A percentile compares a stretch with the other conserved stretches of the same genome.
Conservation (phyloP, 2,888 invertebrate genomes). For the Laothoe populi region DNA sequence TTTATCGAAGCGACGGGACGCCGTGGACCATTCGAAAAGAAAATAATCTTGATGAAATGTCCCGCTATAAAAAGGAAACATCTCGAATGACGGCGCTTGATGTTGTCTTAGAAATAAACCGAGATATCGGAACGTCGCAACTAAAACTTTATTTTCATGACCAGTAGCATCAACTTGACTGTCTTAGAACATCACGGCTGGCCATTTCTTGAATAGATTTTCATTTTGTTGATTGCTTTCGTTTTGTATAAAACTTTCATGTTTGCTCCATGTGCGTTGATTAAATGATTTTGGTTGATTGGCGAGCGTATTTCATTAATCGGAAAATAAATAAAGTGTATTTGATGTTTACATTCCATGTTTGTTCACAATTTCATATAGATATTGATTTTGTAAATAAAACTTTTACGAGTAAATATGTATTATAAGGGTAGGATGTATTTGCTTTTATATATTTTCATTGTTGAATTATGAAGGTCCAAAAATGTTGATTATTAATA, state of each 20-base stretch:
- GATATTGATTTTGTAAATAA: slow-evolving; percentile 20
- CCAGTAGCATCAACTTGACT: slow-evolving; percentile 58
- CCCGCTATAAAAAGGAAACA: slow-evolving; percentile 67
- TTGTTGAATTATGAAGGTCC: not conserved
- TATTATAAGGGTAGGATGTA: not conserved
- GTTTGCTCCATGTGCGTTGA: slow-evolving; percentile 14
- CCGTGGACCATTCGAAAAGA: slow-evolving; percentile 65
- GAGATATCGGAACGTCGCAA: slow-evolving; percentile 54
- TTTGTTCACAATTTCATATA: slow-evolving; percentile 20
- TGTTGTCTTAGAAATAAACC: slow-evolving; percentile 59
- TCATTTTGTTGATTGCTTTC: slow-evolving; percentile 40
- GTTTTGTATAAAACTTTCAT: slow-evolving; percentile 29
- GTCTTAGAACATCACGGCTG: slow-evolving; percentile 61
- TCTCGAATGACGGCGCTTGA: slow-evolving; percentile 53
- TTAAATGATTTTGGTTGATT: slow-evolving; percentile 18
- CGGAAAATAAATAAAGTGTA: slow-evolving; percentile 23
- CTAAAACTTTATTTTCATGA: slow-evolving; percentile 65
- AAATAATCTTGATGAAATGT: slow-evolving; percentile 78
- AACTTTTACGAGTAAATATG: slow-evolving; percentile 6
- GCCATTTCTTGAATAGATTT: slow-evolving; percentile 31
- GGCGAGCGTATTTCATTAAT: slow-evolving; percentile 21
- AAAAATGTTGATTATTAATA: not conserved
- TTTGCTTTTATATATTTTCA: not conserved
- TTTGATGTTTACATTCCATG: slow-evolving; percentile 15
- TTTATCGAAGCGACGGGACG: slow-evolving; percentile 55